Evolutionary conservation across 1,140 invertebrate genomes (phyloP).

Genomic region (Drosophila obscura): DNA sequence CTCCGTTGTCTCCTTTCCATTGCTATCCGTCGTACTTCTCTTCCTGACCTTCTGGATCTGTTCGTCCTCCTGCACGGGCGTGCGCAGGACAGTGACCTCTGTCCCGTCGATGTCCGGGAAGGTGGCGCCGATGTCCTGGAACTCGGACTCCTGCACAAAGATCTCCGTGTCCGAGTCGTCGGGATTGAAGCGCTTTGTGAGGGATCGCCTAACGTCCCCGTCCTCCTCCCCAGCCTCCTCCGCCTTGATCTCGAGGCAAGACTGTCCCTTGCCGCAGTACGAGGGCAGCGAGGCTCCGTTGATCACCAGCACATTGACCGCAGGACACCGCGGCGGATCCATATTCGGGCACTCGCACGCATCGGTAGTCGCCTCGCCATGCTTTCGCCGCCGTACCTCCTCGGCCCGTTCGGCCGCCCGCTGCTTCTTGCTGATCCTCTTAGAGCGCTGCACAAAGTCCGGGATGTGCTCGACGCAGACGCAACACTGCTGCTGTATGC

Average conservation of each 20-base stretch:
- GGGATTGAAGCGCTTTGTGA: conserved; percentile 4
- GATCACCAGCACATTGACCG: conserved; percentile 56
- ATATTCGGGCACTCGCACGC: conserved; percentile 20
- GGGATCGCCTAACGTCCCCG: neutral
- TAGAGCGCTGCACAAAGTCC: conserved; percentile 58
- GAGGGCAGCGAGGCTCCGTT: conserved; percentile 41
- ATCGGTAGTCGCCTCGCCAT: neutral
- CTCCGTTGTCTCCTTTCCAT: too few species aligned
- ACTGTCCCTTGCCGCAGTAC: conserved; percentile 31
- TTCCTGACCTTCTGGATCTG: neutral
- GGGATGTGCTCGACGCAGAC: conserved; percentile 69
- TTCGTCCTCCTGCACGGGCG: conserved; percentile 40
- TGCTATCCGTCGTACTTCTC: neutral
- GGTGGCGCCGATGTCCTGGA: conserved; percentile 26
- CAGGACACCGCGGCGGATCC: conserved; percentile 1
- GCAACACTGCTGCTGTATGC: conserved; percentile 51
- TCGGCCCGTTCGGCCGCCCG: neutral
- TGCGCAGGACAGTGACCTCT: conserved; percentile 46
- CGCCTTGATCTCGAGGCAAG: neutral
- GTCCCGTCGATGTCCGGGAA: conserved; percentile 56
- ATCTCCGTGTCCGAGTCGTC: conserved; percentile 49
- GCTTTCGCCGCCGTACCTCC: neutral
- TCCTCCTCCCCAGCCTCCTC: neutral
- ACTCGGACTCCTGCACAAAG: conserved; percentile 52
- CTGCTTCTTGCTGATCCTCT: conserved; percentile 16